phyloP scores from a whole-genome alignment of 2,888 invertebrate genomes.

The Phragmatobia fuliginosa region DNA sequence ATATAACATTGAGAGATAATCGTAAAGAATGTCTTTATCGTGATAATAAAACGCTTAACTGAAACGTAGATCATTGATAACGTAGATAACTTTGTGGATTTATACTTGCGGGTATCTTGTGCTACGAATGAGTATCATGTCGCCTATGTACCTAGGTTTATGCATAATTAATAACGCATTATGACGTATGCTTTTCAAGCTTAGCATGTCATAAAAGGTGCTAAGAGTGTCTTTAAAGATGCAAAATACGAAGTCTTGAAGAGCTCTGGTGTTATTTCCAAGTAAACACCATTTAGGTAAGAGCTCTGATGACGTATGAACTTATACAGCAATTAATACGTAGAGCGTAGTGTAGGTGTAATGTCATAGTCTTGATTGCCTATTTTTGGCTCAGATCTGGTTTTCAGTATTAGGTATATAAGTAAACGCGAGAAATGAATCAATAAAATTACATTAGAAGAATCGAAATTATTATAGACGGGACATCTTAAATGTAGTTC shows the following conservation, averaged over 20 bases:
- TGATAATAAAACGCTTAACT: conserved; percentile 60
- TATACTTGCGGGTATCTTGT: conserved; percentile 41
- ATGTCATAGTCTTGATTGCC: neutral
- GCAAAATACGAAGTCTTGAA: neutral
- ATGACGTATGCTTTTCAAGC: conserved; percentile 8
- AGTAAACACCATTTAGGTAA: neutral
- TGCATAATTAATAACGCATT: conserved; percentile 2
- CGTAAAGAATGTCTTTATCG: conserved; percentile 59
- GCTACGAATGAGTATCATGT: conserved; percentile 16
- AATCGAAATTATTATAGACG: no score
- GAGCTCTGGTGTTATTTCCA: neutral
- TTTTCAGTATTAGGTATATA: neutral
- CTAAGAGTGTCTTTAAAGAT: conserved; percentile 10
- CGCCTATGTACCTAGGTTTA: conserved; percentile 5
- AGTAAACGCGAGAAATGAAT: no score
- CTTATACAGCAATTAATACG: neutral
- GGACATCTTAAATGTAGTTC: no score
- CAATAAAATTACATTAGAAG: no score
- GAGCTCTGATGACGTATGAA: neutral
- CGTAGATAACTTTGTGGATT: conserved; percentile 51
- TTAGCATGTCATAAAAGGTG: conserved; percentile 12
- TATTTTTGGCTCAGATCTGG: neutral
- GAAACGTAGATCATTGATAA: conserved; percentile 55
- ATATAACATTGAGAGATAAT: conserved; percentile 58
- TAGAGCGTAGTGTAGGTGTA: neutral